Evolutionary conservation across 2,888 invertebrate species (phyloP).

Genomic region (Himalopsyche anomala): DNA sequence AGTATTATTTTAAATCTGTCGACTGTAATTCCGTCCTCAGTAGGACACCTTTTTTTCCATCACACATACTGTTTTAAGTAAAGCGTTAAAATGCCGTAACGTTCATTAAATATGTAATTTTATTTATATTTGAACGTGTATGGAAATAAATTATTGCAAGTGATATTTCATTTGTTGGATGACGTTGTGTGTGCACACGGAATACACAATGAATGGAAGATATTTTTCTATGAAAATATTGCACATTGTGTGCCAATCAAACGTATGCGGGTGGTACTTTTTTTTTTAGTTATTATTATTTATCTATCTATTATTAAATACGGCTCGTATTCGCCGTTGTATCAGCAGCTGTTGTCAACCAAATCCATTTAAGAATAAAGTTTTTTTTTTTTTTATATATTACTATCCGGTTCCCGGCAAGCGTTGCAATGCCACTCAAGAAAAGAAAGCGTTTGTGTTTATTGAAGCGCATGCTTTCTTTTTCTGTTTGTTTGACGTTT

Average conservation of each 20-base stretch:
- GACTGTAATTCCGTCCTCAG: background rate
- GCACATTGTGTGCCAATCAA: conserved; percentile 26
- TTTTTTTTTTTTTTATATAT: no score
- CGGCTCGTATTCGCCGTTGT: background rate
- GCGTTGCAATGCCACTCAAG: no score
- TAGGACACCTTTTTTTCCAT: background rate
- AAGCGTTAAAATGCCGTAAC: background rate
- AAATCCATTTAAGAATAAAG: no score
- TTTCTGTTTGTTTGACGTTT: no score
- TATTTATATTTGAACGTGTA: background rate
- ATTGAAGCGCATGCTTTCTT: no score
- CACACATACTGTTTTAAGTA: background rate
- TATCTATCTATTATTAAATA: background rate
- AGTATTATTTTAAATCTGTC: no score
- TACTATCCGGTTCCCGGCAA: no score
- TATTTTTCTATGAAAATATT: conserved; percentile 1
- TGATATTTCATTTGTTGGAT: background rate
- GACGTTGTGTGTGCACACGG: background rate
- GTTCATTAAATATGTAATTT: no score
- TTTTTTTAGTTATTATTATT: background rate
- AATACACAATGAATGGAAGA: background rate
- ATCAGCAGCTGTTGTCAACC: no score
- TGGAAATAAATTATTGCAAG: background rate
- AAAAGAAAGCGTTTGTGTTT: no score
- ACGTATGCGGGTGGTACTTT: background rate